Evolutionary conservation across 2,797 vertebrate genomes (phyloP), one percentile per base, ranked within the genome.

Genomic region (Sparus aurata): DNA sequence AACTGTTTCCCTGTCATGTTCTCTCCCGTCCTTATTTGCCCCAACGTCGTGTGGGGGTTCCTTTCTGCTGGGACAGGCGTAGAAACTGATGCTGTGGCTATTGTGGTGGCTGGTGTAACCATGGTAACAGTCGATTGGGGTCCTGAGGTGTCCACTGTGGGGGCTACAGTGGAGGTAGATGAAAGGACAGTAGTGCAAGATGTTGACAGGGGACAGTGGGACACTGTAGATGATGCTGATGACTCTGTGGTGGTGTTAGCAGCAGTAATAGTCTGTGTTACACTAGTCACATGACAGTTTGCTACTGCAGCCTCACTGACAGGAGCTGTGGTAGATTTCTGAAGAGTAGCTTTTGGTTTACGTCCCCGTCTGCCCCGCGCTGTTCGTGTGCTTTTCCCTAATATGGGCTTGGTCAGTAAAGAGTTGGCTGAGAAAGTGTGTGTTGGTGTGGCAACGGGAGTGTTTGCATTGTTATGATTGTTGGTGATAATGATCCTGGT

Each of bases 401-500:
- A 84, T 80, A 96, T 95, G 66, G 95, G 95, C 80, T 90, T 94
- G 22, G 83, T 89, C 58, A 95, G 88, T 30, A 94, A 80, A 54
- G 93, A 93, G 83, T 86, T 92, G 49, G 81, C 54, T 34, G 84
- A 75, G 62, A 88, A 65, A 43, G 62, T 80, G 65, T 72, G 82
- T 12, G 87, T 76, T 38, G 85, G 76, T 43, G 67, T 88, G 71
- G 85, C 79, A 38, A 91, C 85, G 3, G 88, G 63, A 77, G 88
- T 57, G 82, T 87, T 93, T 63, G 80, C 64, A 68, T 88, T 85
- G 78, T 80, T 90, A 64, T 86, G 86, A 84, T 84, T 96, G 92
- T 96, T 96, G 23, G 96, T 95, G 72, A 98, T 92, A 77, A 97
- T 95, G 72, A 96, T 95, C 41, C 95, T 94, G 16, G 96, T 95